phyloP scores from a whole-genome alignment of 2,797 vertebrate genomes.

The Clarias fuscus region DNA sequence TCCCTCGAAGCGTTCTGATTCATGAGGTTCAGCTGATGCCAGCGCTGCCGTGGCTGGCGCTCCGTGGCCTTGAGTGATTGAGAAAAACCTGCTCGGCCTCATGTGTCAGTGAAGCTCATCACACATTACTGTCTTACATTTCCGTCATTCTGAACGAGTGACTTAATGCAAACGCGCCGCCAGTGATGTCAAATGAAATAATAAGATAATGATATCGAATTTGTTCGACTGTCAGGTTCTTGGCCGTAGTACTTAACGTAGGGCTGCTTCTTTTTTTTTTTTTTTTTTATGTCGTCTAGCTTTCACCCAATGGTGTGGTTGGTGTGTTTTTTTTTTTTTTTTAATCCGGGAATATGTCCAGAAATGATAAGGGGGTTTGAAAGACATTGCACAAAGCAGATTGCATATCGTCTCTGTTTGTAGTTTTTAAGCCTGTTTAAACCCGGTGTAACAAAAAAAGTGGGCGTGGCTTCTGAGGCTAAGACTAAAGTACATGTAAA shows the following conservation, averaged over 20 bases:
- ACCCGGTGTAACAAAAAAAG: background rate
- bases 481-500: too few species aligned
- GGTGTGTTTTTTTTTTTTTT: background rate
- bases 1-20: background rate
- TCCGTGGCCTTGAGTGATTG: background rate
- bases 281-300: background rate
- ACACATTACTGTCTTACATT: constrained; percentile 15
- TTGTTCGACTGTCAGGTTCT: background rate
- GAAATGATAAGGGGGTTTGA: background rate
- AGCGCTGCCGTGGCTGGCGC: background rate
- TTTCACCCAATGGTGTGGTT: background rate
- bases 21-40: background rate
- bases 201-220: background rate
- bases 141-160: constrained; percentile 21
- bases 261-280: background rate
- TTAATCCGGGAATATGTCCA: background rate
- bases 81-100: constrained; percentile 39
- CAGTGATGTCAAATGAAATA: background rate
- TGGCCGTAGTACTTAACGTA: background rate
- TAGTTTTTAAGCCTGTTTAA: background rate
- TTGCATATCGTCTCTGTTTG: background rate
- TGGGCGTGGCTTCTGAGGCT: background rate
- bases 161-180: background rate
- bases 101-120: constrained; percentile 36
- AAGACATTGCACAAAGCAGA: too few species aligned